Evolutionary conservation across 2,797 vertebrate genomes (phyloP).

Genomic region (Antennarius maculatus): DNA sequence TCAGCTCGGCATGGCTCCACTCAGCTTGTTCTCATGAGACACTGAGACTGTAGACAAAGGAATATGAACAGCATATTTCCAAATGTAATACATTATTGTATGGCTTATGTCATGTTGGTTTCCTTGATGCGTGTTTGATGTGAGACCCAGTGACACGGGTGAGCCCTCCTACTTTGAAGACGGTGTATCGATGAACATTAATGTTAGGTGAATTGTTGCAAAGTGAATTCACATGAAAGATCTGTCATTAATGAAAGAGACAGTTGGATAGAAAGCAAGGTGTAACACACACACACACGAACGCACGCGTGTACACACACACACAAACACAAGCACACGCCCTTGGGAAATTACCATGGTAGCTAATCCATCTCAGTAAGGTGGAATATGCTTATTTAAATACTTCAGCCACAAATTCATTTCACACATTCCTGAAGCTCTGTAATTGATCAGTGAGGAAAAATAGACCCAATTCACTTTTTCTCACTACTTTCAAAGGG

Average conservation of each 20-base stretch:
- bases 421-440: constrained; percentile 64
- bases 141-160: constrained; percentile 24
- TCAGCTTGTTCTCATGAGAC: constrained; percentile 25
- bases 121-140: constrained; percentile 55
- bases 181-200: constrained; percentile 29
- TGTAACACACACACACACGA: not conserved
- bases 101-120: constrained; percentile 26
- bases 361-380: constrained; percentile 58
- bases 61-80: constrained; percentile 31
- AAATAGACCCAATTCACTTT: constrained; percentile 46
- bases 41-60: constrained; percentile 25
- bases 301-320: not conserved
- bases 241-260: constrained; percentile 41
- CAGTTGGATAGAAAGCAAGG: constrained; percentile 32
- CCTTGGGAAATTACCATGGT: constrained; percentile 36
- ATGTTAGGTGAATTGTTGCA: constrained; percentile 31
- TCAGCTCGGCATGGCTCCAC: constrained; percentile 20
- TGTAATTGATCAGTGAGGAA: constrained; percentile 59
- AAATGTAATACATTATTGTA: constrained; percentile 31
- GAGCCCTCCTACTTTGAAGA: constrained; percentile 37
- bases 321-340: constrained; percentile 8
- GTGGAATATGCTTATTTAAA: constrained; percentile 68
- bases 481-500: constrained; percentile 56
- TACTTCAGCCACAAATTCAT: constrained; percentile 65
- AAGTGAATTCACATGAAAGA: constrained; percentile 49